phyloP scores from a whole-genome alignment of 2,888 invertebrate species.

The Phorcus lineatus region DNA sequence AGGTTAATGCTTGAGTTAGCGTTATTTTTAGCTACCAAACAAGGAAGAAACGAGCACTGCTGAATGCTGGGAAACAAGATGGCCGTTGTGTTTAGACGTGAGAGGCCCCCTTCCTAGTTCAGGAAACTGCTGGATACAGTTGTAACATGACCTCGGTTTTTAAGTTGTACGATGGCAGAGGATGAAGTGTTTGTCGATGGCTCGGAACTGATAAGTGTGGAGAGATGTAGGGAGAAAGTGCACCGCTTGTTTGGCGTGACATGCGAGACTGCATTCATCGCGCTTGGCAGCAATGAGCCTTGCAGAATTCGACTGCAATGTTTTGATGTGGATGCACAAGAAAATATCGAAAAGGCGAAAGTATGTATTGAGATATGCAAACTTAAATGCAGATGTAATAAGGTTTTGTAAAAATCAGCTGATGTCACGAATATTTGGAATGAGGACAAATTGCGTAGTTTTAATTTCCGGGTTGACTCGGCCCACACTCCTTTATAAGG shows the following conservation, averaged over 20 bases:
- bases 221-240: conserved; percentile 36
- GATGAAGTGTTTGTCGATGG: conserved; percentile 46
- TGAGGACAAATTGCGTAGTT: not conserved
- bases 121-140: not conserved
- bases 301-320: conserved; percentile 37
- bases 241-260: conserved; percentile 42
- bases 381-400: not conserved
- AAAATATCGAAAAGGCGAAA: conserved; percentile 59
- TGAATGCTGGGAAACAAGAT: no score
- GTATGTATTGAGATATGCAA: conserved; percentile 43
- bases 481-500: no score
- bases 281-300: not conserved
- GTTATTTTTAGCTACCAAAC: no score
- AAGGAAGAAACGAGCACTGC: no score
- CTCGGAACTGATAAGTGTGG: conserved; percentile 38
- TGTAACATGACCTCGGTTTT: conserved; percentile 26
- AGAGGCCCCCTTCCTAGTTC: not conserved
- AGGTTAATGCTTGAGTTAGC: no score
- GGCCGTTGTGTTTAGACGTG: no score
- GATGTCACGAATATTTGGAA: not conserved
- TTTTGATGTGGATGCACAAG: conserved; percentile 42
- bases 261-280: not conserved
- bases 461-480: not conserved
- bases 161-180: conserved; percentile 48
- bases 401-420: not conserved